Conservation (phyloP, 1,140 invertebrate species). For the Notospermus geniculatus region DNA sequence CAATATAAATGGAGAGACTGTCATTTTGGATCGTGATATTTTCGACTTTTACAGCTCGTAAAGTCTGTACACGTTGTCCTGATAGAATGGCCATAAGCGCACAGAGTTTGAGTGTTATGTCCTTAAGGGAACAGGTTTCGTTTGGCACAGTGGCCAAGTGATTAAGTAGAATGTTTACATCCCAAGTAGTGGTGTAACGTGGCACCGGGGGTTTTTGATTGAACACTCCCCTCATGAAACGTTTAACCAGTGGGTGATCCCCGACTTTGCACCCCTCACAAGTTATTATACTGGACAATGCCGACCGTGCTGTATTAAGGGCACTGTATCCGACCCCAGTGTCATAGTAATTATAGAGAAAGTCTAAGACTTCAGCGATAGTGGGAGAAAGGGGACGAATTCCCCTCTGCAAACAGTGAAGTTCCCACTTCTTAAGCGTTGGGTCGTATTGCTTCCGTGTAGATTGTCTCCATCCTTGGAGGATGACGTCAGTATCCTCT, state of each 20-base stretch:
- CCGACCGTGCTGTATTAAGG: conserved; percentile 15
- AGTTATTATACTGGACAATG: conserved; percentile 10
- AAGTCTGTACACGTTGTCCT: no score
- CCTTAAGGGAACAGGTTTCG: no score
- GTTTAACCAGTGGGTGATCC: no score
- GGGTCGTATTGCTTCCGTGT: conserved; percentile 21
- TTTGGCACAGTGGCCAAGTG: no score
- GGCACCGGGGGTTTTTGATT: not conserved
- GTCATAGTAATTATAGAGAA: conserved; percentile 15
- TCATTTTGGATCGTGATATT: no score
- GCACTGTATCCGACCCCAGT: conserved; percentile 10
- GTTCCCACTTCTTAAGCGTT: conserved; percentile 21
- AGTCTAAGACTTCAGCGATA: conserved; percentile 15
- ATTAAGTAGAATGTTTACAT: no score
- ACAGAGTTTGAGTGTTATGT: no score
- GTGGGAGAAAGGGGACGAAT: conserved; percentile 12
- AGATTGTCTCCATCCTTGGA: conserved; percentile 9
- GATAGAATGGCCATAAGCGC: no score
- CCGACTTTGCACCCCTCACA: conserved; percentile 1
- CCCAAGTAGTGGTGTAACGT: not conserved
- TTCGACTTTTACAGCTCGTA: no score
- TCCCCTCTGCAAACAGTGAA: conserved; percentile 10
- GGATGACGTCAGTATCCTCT: conserved; percentile 17
- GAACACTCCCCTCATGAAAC: conserved; percentile 4
- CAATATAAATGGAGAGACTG: no score